Evolutionary conservation across 2,888 invertebrate genomes (phyloP).

Genomic region (Agrochola macilenta): DNA sequence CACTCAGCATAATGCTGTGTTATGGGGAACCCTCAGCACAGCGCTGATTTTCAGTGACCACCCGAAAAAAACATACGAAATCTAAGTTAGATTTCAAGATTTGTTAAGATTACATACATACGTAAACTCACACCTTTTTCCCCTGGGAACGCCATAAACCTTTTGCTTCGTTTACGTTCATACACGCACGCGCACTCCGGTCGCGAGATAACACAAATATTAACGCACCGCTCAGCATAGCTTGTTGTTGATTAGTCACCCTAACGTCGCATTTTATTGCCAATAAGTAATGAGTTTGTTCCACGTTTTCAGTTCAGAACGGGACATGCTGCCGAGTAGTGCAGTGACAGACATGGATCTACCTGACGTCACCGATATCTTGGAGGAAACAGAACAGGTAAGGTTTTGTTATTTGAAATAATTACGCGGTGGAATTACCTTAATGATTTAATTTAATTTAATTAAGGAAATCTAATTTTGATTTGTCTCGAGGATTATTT

Average conservation of each 20-base stretch:
- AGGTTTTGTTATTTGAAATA: not conserved
- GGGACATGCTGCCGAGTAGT: slow-evolving; percentile 72
- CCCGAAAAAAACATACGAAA: not conserved
- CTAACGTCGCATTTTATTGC: slow-evolving; percentile 32
- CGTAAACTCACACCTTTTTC: not conserved
- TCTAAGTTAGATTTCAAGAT: not conserved
- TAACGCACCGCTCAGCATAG: slow-evolving; percentile 13
- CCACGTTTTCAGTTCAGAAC: slow-evolving; percentile 62
- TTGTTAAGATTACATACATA: not conserved
- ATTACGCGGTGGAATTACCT: slow-evolving; percentile 15
- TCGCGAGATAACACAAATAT: not conserved
- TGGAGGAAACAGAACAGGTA: slow-evolving; percentile 82
- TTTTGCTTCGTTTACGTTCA: not conserved
- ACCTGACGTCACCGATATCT: slow-evolving; percentile 74
- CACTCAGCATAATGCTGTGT: not conserved
- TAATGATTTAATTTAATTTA: not conserved
- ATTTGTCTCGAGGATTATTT: not conserved
- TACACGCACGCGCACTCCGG: not conserved
- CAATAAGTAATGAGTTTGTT: slow-evolving; percentile 26
- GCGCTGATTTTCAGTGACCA: not conserved
- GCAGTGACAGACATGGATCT: slow-evolving; percentile 73
- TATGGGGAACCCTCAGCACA: not conserved
- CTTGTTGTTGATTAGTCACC: slow-evolving; percentile 15
- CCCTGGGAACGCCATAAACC: not conserved
- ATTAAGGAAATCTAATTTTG: not conserved